Evolutionary conservation across 2,888 invertebrate genomes (phyloP), one percentile per base, ranked within the genome.

Genomic region (Oscheius sp.): DNA sequence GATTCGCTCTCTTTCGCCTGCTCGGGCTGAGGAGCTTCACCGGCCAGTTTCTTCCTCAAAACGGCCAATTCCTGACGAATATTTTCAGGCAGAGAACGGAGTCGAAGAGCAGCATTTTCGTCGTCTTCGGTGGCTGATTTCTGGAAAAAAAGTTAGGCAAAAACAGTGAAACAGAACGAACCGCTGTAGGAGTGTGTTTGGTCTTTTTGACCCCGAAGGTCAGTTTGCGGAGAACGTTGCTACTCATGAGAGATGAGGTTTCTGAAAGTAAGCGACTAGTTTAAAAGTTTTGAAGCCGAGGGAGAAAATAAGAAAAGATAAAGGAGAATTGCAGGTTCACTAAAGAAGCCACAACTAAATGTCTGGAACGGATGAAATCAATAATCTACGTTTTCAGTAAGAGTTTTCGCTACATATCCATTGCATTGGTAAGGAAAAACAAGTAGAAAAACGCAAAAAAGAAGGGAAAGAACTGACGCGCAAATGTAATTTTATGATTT

Each of bases 161-260:
- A 68, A 32, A 2, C 7, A 32, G 2, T 21, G 29, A 35, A 55
- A 70, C 55, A 37, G 21, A 55, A 70, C 42, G 21, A 21, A 58
- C 70, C 35, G 51, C 9, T 55, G 21, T 13, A 13, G 32, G 32
- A 33, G 33, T 33, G 32, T 53, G 50, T 21, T 65, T 65, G 10
- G 75, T 72, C 50, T 75, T 77, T 60, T 75, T 77, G 21, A 77
- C 75, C 1, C 77, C 77, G 55, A 77, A 77, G 11, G 55, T 57
- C 21, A 73, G 58, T 35, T 35, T 35, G 11, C 65, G 65, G 7
- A 73, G 48, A 7, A 66, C 35, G 58, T 57, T 35, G n/a, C 5
- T 48, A 32, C 32, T 62, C 72, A 72, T 72, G 21, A 21, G 37
- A 42, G 21, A 21, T 21, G 21, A 42, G 42, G 3, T 42, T 42